Evolutionary conservation across 2,888 invertebrate species (phyloP).

Genomic region (Drosophila paracracens): DNA sequence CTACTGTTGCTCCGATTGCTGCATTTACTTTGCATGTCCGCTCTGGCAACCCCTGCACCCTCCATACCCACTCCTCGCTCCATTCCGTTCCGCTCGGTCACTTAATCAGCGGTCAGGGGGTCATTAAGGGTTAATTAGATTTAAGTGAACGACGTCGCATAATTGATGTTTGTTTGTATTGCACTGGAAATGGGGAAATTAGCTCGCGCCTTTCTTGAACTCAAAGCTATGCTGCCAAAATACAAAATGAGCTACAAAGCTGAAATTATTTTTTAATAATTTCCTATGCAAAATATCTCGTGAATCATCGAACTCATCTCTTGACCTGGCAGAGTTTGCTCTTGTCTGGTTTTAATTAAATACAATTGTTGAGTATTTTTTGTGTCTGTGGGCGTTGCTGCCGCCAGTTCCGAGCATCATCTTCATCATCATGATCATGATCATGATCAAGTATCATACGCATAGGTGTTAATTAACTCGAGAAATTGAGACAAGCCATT

Average conservation of each 20-base stretch:
- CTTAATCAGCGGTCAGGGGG: constrained; percentile 80
- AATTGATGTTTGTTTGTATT: constrained; percentile 67
- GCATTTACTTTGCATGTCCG: constrained; percentile 76
- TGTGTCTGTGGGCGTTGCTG: constrained; percentile 49
- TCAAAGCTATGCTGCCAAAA: constrained; percentile 36
- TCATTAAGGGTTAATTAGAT: constrained; percentile 82
- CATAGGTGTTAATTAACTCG: constrained; percentile 76
- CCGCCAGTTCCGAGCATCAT: background rate
- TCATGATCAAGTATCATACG: constrained; percentile 18
- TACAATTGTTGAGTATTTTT: constrained; percentile 42
- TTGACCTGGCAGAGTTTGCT: constrained; percentile 43
- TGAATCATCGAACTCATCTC: constrained; percentile 41
- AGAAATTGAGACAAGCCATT: constrained; percentile 45
- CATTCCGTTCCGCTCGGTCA: constrained; percentile 29
- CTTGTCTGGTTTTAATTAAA: constrained; percentile 59
- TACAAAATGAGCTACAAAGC: constrained; percentile 5
- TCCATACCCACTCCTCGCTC: background rate
- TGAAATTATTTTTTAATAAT: constrained; percentile 7
- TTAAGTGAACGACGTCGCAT: constrained; percentile 74
- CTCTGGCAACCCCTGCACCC: background rate
- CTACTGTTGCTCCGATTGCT: constrained; percentile 7
- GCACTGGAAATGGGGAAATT: constrained; percentile 65
- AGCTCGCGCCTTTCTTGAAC: constrained; percentile 46
- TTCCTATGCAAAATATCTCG: constrained; percentile 64
- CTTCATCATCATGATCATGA: constrained; percentile 7